Evolutionary conservation across 2,113 vertebrate genomes (phyloP), one percentile per base, ranked within the genome.

Genomic region (Odontophorus gujanensis): DNA sequence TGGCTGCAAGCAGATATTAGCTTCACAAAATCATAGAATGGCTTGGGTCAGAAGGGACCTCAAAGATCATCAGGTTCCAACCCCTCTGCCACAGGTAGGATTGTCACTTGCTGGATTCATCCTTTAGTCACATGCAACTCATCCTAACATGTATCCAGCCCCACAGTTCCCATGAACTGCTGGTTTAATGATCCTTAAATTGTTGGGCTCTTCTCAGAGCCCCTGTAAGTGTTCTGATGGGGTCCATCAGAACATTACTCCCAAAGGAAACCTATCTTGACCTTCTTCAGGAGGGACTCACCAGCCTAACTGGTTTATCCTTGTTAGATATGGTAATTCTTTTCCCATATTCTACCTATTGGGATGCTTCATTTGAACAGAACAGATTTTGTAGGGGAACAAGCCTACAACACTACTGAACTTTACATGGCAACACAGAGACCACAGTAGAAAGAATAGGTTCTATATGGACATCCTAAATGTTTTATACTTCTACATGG

Each of bases 401-500:
- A 21, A 84, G 22, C 28, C 32, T 66, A 65, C 75, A 83, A 55
- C 13, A 45, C 6, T 55, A 1, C 2, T 18, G 6, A 18, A 21
- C 10, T 66, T 87, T 20, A 28, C 3, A 6, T 34, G 13, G 45
- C 38, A 47, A 53, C 11, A 30, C 13, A 63, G 57, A 63, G 48
- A 40, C 17, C 24, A 72, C 16, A 24, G 43, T 4, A n/a, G 57
- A 77, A 38, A 34, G 21, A 55, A 43, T 11, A 32, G 13, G 5
- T 6, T 20, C 43, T 30, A 26, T 7, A 7, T 9, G 6, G 6
- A 7, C 20, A 53, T 74, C 7, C 16, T 42, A 26, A 42, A 42
- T 13, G 14, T n/a, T 87, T 73, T 59, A 67, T n/a, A 28, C 3
- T 51, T 76, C 42, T 7, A 47, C 20, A 9, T 0, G 0, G 26